A percentile compares a stretch with the other conserved stretches of the same genome.
phyloP scores from a whole-genome alignment of 1,140 invertebrate genomes.

The Pinna nobilis region DNA sequence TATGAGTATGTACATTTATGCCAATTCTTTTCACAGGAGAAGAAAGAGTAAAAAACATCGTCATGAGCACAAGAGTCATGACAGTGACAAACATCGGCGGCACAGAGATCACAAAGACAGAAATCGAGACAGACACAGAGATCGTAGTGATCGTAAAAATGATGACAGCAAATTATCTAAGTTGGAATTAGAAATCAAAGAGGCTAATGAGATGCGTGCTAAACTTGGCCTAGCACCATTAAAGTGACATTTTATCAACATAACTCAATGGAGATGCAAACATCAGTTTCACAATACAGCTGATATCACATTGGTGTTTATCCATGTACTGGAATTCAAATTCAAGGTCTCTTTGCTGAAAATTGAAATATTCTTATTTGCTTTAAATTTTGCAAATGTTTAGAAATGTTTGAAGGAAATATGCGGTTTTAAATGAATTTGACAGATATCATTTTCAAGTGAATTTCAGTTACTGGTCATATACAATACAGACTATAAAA shows the following conservation, averaged over 20 bases:
- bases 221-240: constrained; percentile 78
- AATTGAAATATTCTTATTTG: no score
- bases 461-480: no score
- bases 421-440: no score
- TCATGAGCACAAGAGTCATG: constrained; percentile 46
- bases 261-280: no score
- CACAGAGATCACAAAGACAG: constrained; percentile 33
- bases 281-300: no score
- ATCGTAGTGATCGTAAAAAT: constrained; percentile 45
- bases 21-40: constrained; percentile 24
- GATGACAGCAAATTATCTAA: constrained; percentile 46
- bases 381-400: no score
- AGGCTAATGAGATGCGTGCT: constrained; percentile 77
- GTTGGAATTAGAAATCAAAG: constrained; percentile 74
- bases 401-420: no score
- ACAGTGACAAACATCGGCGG: constrained; percentile 38
- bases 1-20: not conserved
- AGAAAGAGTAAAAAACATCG: constrained; percentile 52
- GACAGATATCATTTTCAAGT: no score
- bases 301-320: no score
- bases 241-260: constrained; percentile 29
- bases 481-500: no score
- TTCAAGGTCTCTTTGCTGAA: no score
- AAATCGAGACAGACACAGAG: constrained; percentile 41
- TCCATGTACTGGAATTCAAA: no score